Conservation (phyloP, 2,113 vertebrate genomes). For the Marmota monax region DNA sequence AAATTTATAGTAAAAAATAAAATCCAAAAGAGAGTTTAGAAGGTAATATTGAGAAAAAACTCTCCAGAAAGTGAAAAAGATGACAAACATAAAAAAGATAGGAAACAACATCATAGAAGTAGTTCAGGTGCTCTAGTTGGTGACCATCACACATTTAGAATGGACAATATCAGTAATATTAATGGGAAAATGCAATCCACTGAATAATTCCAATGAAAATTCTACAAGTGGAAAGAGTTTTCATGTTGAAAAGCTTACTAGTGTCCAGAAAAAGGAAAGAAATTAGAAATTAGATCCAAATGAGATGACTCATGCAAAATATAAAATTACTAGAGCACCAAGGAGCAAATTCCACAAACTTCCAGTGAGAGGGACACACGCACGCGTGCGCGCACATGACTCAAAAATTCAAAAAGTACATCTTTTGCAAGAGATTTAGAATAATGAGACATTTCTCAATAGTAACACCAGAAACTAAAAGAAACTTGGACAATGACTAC, state of each 20-base stretch:
- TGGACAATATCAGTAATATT: not conserved
- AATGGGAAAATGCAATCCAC: not conserved
- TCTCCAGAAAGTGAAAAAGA: conserved; percentile 27
- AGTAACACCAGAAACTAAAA: not conserved
- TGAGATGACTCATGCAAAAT: not conserved
- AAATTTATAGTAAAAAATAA: not conserved
- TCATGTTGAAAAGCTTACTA: not conserved
- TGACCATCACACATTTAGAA: not conserved
- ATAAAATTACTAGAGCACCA: not conserved
- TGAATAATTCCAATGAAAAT: not conserved
- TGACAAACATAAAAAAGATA: not conserved
- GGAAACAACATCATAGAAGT: not conserved
- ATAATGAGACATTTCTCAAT: not conserved
- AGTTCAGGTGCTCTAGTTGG: not conserved
- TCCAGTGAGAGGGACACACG: not conserved
- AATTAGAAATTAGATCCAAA: not conserved
- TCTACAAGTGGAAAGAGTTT: not conserved
- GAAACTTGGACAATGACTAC: not conserved
- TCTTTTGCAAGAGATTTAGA: not conserved
- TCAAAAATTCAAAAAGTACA: not conserved
- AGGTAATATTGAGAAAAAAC: not conserved
- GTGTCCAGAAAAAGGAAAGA: not conserved
- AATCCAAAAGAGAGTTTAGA: not conserved
- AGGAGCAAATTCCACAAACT: not conserved
- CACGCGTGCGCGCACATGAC: too few relatives aligned